Percentiles rank a stretch among this genome's conserved stretches.
Conservation (phyloP, 1,140 invertebrate species). For the Protaetia brevitarsis region DNA sequence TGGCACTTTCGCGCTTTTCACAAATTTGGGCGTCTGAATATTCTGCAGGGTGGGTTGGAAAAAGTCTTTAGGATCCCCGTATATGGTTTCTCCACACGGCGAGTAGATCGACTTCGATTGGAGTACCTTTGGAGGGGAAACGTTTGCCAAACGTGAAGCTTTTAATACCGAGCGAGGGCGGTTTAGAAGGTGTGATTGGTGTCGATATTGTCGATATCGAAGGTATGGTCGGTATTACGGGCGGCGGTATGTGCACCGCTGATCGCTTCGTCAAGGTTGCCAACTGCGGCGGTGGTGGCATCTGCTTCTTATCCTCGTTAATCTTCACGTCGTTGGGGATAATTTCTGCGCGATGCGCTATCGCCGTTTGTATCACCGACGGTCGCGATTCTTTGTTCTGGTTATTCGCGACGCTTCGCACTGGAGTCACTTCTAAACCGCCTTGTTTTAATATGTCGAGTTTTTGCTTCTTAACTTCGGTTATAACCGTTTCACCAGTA, state of each 20-base stretch:
- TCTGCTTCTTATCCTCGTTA: conserved; percentile 7
- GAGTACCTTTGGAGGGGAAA: conserved; percentile 58
- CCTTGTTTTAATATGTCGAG: conserved; percentile 70
- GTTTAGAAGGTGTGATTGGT: neutral
- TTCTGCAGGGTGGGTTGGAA: conserved; percentile 48
- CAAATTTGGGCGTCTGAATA: conserved; percentile 44
- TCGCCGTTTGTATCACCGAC: conserved; percentile 42
- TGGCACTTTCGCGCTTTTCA: conserved; percentile 46
- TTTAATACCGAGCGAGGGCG: neutral
- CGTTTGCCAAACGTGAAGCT: conserved; percentile 27
- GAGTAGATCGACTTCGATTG: conserved; percentile 64
- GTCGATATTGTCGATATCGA: neutral
- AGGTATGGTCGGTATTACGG: neutral
- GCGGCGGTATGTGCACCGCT: too few relatives aligned
- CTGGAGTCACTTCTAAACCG: conserved; percentile 64
- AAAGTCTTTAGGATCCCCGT: conserved; percentile 68
- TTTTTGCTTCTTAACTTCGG: conserved; percentile 62
- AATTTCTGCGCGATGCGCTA: conserved; percentile 8
- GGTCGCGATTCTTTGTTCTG: conserved; percentile 43
- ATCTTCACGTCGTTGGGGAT: neutral
- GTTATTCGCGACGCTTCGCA: conserved; percentile 43
- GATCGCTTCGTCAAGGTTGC: neutral
- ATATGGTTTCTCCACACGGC: conserved; percentile 60
- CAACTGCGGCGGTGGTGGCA: conserved; percentile 3
- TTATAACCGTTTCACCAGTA: neutral